phyloP scores from a whole-genome alignment of 1,140 invertebrate genomes.

The Trinorchestia longiramus region DNA sequence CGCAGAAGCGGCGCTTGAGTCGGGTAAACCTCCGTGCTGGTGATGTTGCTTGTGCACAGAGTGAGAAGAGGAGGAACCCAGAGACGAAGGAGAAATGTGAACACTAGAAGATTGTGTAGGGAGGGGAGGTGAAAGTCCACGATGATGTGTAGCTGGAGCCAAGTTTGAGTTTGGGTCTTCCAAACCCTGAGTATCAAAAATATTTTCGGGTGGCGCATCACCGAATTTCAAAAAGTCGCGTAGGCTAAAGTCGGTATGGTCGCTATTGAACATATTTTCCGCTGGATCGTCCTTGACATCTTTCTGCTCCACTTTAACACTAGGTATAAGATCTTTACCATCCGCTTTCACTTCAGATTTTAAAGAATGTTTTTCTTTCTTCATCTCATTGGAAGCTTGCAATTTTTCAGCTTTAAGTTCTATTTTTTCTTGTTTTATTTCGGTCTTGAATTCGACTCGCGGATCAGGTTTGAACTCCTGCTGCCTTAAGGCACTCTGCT shows the following conservation, averaged over 20 bases:
- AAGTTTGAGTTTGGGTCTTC: slow-evolving; percentile 25
- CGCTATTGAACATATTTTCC: slow-evolving; percentile 63
- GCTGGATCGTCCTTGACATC: slow-evolving; percentile 60
- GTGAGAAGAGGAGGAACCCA: background rate
- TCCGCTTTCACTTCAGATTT: slow-evolving; percentile 60
- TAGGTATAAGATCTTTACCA: slow-evolving; percentile 61
- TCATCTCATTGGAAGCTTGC: background rate
- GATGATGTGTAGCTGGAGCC: slow-evolving; percentile 29
- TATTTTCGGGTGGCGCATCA: slow-evolving; percentile 64
- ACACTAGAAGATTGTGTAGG: background rate
- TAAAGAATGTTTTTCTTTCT: slow-evolving; percentile 60
- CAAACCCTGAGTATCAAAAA: slow-evolving; percentile 62
- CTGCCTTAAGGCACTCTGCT: slow-evolving; percentile 20
- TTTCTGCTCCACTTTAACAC: slow-evolving; percentile 54
- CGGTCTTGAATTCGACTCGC: slow-evolving; percentile 57
- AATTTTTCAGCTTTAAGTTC: background rate
- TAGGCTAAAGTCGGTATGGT: slow-evolving; percentile 61
- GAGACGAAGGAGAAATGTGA: slow-evolving; percentile 57
- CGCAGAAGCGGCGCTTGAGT: slow-evolving; percentile 55
- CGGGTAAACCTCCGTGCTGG: slow-evolving; percentile 60
- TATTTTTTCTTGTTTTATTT: slow-evolving; percentile 61
- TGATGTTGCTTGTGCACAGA: slow-evolving; percentile 57
- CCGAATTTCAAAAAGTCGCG: slow-evolving; percentile 63
- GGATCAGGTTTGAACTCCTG: slow-evolving; percentile 23
- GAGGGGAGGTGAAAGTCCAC: slow-evolving; percentile 9